phyloP scores from a whole-genome alignment of 2,797 vertebrate species.

The Sebastes vulpes region DNA sequence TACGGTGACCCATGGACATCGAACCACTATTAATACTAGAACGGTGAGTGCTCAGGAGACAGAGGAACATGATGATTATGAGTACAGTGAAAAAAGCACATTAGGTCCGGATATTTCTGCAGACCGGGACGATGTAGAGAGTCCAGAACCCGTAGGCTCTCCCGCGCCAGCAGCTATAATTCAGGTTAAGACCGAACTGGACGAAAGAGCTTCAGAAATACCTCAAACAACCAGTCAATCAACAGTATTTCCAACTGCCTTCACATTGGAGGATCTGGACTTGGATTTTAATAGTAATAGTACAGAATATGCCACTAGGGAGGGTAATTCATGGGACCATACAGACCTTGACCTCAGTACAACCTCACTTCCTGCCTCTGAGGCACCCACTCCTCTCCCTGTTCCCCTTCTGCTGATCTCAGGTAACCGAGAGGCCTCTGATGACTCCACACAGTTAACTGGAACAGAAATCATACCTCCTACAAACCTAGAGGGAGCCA shows the following conservation, averaged over 20 bases:
- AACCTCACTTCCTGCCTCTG: constrained; percentile 48
- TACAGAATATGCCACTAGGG: not conserved
- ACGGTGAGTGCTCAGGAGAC: not conserved
- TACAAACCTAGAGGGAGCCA: constrained; percentile 34
- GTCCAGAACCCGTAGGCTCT: not conserved
- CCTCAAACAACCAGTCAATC: constrained; percentile 35
- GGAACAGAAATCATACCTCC: constrained; percentile 70
- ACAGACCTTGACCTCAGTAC: constrained; percentile 39
- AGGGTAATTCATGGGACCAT: constrained; percentile 21
- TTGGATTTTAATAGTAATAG: constrained; percentile 4
- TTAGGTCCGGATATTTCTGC: constrained; percentile 8
- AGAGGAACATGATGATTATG: constrained; percentile 9
- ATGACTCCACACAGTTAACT: constrained; percentile 51
- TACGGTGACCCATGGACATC: constrained; percentile 5
- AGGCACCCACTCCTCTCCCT: not conserved
- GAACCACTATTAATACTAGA: not conserved
- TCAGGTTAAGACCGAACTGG: constrained; percentile 44
- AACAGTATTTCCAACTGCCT: constrained; percentile 1
- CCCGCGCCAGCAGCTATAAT: constrained; percentile 6
- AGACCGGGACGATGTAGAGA: constrained; percentile 28
- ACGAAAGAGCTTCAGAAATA: constrained; percentile 38
- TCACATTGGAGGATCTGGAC: constrained; percentile 19
- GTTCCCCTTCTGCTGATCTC: constrained; percentile 42
- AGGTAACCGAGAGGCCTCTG: constrained; percentile 58
- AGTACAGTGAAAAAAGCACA: constrained; percentile 17